Evolutionary conservation across 2,888 invertebrate species (phyloP), one percentile per base, ranked within the genome.

Genomic region (Lepeophtheirus nordmannii): DNA sequence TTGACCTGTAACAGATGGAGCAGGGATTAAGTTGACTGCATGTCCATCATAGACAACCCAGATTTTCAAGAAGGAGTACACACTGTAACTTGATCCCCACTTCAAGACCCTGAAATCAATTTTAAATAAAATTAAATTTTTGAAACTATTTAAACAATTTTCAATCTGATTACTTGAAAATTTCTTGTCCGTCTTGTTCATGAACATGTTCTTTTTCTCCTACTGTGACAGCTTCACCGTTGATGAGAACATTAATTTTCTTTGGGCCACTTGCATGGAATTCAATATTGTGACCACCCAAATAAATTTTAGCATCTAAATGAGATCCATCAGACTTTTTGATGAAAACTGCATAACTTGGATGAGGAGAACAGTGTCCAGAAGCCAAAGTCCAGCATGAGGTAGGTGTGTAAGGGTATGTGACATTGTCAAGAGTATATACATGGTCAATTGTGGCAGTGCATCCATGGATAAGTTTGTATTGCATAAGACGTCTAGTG

Each of bases 361-460:
- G 66, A 40, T 40, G 23, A 11, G 59, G 60, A 14, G 17, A 37
- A 23, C 66, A 66, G 60, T 66, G 60, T 12, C 40, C 59, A 20
- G 60, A 60, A 38, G 58, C 53, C 22, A 66, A 30, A 41, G 66
- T 60, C 66, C 66, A 66, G 66, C 66, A 66, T 20, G 38, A 38
- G 37, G 38, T 22, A 17, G 59, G 38, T 10, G 20, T 40, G 30
- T 60, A 66, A 39, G 66, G 46, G 22, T 40, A 60, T 59, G 66
- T 66, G 23, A 66, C 60, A 22, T 66, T 66, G 66, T 66, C 66
- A n/a, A 61, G 38, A 40, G 60, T 66, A 14, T 58, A 17, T n/a
- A 66, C 40, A 14, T 38, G n/a, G 14, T 41, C 40, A 40, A 23
- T 60, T 39, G 59, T 66, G 40, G 60, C 41, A 41, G 37, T 39